phyloP scores from a whole-genome alignment of 2,113 vertebrate genomes.

The Potamarius usumacintae region DNA sequence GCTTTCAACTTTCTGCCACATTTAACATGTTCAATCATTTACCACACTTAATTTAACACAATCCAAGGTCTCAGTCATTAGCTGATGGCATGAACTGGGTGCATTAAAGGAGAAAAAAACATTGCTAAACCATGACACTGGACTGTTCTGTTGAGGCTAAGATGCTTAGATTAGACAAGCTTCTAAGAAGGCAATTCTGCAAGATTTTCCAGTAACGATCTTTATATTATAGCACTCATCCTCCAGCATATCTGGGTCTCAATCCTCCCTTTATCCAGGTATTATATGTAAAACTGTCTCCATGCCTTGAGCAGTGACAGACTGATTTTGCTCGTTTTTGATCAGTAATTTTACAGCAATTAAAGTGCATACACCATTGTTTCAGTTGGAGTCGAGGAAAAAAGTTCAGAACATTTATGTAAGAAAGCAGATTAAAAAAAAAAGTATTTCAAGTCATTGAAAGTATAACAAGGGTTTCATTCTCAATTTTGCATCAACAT shows the following conservation, averaged over 20 bases:
- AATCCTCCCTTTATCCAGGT: not conserved
- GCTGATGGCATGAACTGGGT: not conserved
- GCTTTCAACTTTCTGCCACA: not conserved
- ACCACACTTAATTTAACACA: not conserved
- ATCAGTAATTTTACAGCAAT: not conserved
- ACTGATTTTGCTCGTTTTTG: not conserved
- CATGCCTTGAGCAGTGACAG: not conserved
- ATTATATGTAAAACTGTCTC: not conserved
- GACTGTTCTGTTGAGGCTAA: not conserved
- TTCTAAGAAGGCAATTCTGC: not conserved
- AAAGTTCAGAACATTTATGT: too few relatives aligned
- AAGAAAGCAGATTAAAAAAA: not conserved
- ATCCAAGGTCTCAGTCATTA: not conserved
- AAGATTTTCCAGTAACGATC: not conserved
- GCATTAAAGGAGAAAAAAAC: not conserved
- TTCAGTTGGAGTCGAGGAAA: not conserved
- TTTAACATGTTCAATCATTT: not conserved
- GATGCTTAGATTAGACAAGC: not conserved
- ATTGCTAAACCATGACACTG: not conserved
- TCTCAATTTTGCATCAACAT: too few relatives aligned
- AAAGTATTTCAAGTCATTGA: not conserved
- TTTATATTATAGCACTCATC: not conserved
- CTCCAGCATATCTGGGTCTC: not conserved
- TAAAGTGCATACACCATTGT: not conserved
- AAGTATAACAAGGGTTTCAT: too few relatives aligned